These are phyloP conservation scores for Botia almorhae DNA, from an alignment of 2,797 vertebrate species.

Conservation along the genomic window DNA sequence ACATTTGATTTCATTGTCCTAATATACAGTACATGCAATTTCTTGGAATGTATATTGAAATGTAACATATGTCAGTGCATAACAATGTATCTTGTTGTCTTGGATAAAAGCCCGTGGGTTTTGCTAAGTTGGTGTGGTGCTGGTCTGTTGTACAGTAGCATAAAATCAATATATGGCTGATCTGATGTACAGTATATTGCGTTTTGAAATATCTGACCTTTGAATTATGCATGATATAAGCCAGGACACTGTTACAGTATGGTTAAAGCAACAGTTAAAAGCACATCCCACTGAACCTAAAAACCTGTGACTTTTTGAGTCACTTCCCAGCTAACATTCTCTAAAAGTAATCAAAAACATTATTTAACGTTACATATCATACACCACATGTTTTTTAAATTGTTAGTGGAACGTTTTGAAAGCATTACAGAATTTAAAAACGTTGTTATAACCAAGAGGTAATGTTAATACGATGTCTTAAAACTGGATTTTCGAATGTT, in stretches of 20 bases:
- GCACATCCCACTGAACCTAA: too few relatives aligned
- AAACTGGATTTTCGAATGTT: too few relatives aligned
- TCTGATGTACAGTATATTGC: constrained; percentile 12
- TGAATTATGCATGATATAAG: constrained; percentile 21
- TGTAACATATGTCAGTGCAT: neutral
- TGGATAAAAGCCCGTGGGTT: neutral
- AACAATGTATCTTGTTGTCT: neutral
- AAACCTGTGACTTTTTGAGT: neutral
- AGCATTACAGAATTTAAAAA: too few relatives aligned
- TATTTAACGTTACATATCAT: too few relatives aligned
- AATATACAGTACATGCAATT: neutral
- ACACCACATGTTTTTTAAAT: too few relatives aligned
- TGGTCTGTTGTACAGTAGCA: neutral
- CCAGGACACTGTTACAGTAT: neutral
- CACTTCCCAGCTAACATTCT: too few relatives aligned
- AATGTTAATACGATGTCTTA: too few relatives aligned
- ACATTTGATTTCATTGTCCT: constrained; percentile 33
- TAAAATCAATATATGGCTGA: constrained; percentile 28
- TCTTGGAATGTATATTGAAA: neutral
- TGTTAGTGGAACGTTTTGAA: too few relatives aligned
- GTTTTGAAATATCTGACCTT: constrained; percentile 7
- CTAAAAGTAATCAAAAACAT: too few relatives aligned
- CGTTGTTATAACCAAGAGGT: too few relatives aligned
- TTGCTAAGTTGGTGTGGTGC: neutral
- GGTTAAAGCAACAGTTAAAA: neutral